A percentile compares a stretch with the other conserved stretches of the same genome.
Evolutionary conservation across 2,113 vertebrate species (phyloP).

Genomic region (Proteles cristata): DNA sequence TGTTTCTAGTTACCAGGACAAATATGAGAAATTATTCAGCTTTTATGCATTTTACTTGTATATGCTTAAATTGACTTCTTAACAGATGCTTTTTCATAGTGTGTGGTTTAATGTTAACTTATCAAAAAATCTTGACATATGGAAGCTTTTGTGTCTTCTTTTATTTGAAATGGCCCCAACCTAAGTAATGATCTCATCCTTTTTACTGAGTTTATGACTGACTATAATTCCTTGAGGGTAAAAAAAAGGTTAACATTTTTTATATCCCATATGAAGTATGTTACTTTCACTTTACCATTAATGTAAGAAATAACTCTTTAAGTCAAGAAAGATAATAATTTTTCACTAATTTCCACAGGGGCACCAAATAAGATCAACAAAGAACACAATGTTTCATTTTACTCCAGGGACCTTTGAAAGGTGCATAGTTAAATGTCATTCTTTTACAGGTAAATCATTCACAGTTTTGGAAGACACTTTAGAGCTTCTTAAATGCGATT

Average conservation of each 20-base stretch:
- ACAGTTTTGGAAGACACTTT: slow-evolving; percentile 15
- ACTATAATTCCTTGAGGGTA: slow-evolving; percentile 63
- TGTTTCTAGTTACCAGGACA: not conserved
- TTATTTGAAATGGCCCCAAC: slow-evolving; percentile 53
- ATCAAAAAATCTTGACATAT: slow-evolving; percentile 48
- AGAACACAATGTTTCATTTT: slow-evolving; percentile 72
- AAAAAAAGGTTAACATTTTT: slow-evolving; percentile 71
- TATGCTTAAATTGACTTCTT: slow-evolving; percentile 4
- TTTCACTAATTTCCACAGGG: slow-evolving; percentile 66
- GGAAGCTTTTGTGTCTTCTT: slow-evolving; percentile 33
- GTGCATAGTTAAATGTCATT: slow-evolving; percentile 61
- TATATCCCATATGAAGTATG: slow-evolving; percentile 65
- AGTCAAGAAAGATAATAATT: slow-evolving; percentile 73
- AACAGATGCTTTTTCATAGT: not conserved
- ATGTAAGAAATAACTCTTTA: slow-evolving; percentile 70
- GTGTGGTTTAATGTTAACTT: slow-evolving; percentile 30
- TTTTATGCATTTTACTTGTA: not conserved
- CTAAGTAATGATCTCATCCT: slow-evolving; percentile 71
- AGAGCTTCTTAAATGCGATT: slow-evolving; percentile 52
- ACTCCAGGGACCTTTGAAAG: slow-evolving; percentile 59
- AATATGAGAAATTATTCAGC: not conserved
- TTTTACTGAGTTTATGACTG: slow-evolving; percentile 66
- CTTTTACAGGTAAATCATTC: slow-evolving; percentile 67
- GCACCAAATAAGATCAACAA: slow-evolving; percentile 71
- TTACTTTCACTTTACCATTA: slow-evolving; percentile 70